Percentiles rank a stretch among this genome's conserved stretches.
These are phyloP conservation scores for Liasis olivaceus DNA, from an alignment of 2,797 vertebrate genomes.

Conservation along the genomic window DNA sequence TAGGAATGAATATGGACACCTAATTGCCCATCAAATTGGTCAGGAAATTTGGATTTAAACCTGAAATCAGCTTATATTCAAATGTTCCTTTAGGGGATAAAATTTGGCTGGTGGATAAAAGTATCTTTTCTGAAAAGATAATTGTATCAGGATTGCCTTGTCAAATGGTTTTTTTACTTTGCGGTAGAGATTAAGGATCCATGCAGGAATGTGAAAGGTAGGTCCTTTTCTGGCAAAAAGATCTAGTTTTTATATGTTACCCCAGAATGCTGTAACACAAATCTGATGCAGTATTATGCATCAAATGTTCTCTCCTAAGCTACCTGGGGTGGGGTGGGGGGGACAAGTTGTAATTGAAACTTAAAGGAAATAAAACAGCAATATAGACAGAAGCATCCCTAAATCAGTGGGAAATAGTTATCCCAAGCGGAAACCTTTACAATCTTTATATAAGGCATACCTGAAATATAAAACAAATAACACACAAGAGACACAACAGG, in stretches of 20 bases:
- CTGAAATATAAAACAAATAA: neutral
- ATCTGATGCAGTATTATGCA: neutral
- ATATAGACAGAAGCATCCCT: neutral
- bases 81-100: neutral
- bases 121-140: neutral
- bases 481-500: neutral
- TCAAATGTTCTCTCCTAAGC: neutral
- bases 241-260: neutral
- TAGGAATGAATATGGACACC: neutral
- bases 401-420: neutral
- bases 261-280: neutral
- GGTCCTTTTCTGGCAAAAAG: neutral
- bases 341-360: neutral
- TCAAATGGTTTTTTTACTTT: neutral
- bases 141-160: neutral
- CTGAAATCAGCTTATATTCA: slow-evolving; percentile 18
- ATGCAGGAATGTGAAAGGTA: neutral
- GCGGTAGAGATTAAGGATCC: neutral
- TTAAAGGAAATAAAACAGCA: neutral
- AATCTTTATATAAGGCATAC: neutral
- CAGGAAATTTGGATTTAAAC: neutral
- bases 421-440: neutral
- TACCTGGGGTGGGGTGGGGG: accelerated
- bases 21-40: neutral
- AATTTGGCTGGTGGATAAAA: neutral